Evolutionary conservation across 2,113 vertebrate species (phyloP).

Genomic region (Pholis gunnellus): DNA sequence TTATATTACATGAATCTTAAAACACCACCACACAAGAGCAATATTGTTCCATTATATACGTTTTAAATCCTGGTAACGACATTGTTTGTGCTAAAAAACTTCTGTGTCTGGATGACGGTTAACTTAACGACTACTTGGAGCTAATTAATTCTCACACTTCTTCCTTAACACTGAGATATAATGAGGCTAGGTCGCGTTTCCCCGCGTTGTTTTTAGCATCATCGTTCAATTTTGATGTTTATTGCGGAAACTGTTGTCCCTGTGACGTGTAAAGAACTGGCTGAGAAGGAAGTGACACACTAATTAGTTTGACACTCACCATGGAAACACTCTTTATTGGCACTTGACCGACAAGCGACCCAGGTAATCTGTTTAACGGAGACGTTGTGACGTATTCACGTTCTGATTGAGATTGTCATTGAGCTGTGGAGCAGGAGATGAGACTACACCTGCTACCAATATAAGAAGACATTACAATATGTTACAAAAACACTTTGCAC

Average conservation of each 20-base stretch:
- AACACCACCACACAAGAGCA: background rate
- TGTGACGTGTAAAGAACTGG: background rate
- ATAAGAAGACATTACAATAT: background rate
- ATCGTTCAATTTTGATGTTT: background rate
- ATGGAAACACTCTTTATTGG: background rate
- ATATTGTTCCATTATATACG: background rate
- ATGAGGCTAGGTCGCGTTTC: background rate
- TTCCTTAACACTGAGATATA: background rate
- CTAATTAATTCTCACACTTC: background rate
- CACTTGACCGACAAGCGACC: background rate
- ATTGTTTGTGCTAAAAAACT: background rate
- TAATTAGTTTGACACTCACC: background rate
- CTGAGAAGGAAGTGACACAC: background rate
- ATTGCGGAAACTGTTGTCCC: background rate
- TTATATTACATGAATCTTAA: too few species aligned
- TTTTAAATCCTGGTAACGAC: background rate
- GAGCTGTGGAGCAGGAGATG: background rate
- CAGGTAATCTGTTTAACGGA: background rate
- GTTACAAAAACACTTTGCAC: too few species aligned
- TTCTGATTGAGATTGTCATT: background rate
- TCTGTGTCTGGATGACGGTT: background rate
- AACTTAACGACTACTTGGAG: background rate
- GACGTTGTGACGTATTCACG: background rate
- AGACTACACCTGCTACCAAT: background rate
- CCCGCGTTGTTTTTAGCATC: background rate